Percentiles rank a stretch among this genome's conserved stretches.
Conservation (phyloP, 2,888 invertebrate genomes). For the Zhengitettix transpicula region DNA sequence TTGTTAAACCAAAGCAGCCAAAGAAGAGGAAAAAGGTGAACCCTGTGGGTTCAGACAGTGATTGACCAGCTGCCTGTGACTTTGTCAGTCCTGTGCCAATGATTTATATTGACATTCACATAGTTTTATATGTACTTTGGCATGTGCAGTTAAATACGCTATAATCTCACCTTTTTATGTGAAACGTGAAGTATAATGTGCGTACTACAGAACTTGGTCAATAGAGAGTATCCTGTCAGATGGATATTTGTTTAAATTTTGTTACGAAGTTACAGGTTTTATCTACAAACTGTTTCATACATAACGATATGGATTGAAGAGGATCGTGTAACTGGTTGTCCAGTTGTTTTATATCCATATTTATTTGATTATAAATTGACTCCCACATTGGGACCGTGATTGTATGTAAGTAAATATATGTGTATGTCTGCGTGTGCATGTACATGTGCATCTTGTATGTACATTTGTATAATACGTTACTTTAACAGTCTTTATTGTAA, state of each 20-base stretch:
- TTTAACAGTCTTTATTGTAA: constrained; percentile 12
- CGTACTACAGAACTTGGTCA: too few species aligned
- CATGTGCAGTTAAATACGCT: too few species aligned
- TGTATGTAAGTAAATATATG: constrained; percentile 13
- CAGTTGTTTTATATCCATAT: constrained; percentile 8
- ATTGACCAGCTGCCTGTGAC: constrained; percentile 40
- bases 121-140: too few species aligned
- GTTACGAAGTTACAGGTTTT: constrained; percentile 1
- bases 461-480: neutral
- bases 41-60: constrained; percentile 71
- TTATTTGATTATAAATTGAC: constrained; percentile 10
- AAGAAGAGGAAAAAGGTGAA: constrained; percentile 73
- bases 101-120: too few species aligned
- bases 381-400: constrained; percentile 12
- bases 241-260: neutral
- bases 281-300: constrained; percentile 2
- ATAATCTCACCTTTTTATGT: too few species aligned
- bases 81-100: too few species aligned
- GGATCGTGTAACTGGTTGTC: constrained; percentile 1
- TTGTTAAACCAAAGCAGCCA: constrained; percentile 76
- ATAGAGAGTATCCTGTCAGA: too few species aligned
- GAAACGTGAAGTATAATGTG: too few species aligned
- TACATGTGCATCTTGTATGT: constrained; percentile 5
- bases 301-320: neutral
- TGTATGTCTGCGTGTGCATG: constrained; percentile 10